Evolutionary conservation across 1,140 invertebrate species (phyloP), one percentile per base, ranked within the genome.

Genomic region (Lutraria rhynchaena): DNA sequence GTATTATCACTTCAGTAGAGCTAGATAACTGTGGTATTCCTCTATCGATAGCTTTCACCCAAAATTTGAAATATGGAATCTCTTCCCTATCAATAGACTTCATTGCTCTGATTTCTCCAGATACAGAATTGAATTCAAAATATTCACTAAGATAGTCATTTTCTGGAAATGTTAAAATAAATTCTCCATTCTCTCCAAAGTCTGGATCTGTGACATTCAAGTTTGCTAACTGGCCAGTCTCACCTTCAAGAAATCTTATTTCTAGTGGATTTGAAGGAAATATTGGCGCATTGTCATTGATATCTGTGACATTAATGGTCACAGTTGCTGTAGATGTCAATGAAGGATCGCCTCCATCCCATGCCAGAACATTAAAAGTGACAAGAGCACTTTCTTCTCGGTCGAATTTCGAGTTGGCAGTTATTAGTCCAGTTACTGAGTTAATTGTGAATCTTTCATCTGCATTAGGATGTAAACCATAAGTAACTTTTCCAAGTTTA

Each of bases 281-380:
- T 22, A 86, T 85, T 3, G 93, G 92, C 0, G 85, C 73, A 74
- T 91, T 89, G 73, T 92, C 91, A 84, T 92, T 92, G 22, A 86
- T 85, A 69, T 92, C 90, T 29, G 70, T 69, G 7, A 86, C 65
- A 58, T 70, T 83, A 22, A 83, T 81, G 3, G 97, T 98, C 0
- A 99, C 96, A 13, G 97, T 92, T 91, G 99, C 98, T 85, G 98
- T 97, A 0, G 98, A 96, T 2, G 96, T 96, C 5, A 98, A 95
- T 0, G 95, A 95, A 1, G 88, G 87, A 5, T 67, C 70, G 9
- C 88, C 90, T 70, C 85, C 69, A 78, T 91, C 90, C 15, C 67
- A 80, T 13, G 87, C 90, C 33, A 84, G 78, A 15, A 89, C 87
- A 65, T 84, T 70, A 46, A 90, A 88, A 61, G 76, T 65, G 17